Evolutionary conservation across 2,888 invertebrate genomes (phyloP), one percentile per base, ranked within the genome.

Genomic region (Spatulosminthurus flaviceps): DNA sequence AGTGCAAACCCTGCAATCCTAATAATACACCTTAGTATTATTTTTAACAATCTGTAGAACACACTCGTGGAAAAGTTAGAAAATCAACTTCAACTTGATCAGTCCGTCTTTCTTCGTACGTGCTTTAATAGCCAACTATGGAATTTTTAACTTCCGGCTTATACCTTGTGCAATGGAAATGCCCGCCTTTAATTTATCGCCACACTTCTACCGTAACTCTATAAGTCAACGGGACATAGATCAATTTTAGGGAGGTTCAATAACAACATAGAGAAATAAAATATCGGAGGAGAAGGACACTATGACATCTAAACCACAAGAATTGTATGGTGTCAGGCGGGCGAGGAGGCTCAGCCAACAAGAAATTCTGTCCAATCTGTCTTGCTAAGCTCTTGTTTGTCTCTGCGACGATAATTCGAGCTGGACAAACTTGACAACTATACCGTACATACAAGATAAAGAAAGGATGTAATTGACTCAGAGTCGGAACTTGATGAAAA

Each of bases 51-150:
- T 9, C 5, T 4, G 34, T 34, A 34, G 4, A 34, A 7, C 9
- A 61, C 60, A 73, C 43, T 43, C 78, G 60, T 64, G 60, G 70
- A 79, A 70, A 79, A 79, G 76, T 79, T 79, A 79, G 69, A 75
- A 79, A 79, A 77, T 79, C 71, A 71, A 77, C 71, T 61, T 79
- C 42, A 76, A 75, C 61, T 76, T 79, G 70, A 79, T 79, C 79
- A 79, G 76, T 79, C 67, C 1, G 19, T n/a, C 5, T 51, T 13
- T 71, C 67, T 72, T 77, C 51, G 77, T 67, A 77, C 80, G 80
- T 80, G 80, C 77, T 80, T 73, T 69, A 60, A 69, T 75, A 64
- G 41, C 61, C 69, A 1, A 70, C 77, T 29, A 24, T 26, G 43
- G 67, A 43, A 51, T 70, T 77, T 77, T 77, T 70, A 77, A 77